Evolutionary conservation across 2,797 vertebrate genomes (phyloP), one percentile per base, ranked within the genome.

Genomic region (Gephyroberyx darwinii): DNA sequence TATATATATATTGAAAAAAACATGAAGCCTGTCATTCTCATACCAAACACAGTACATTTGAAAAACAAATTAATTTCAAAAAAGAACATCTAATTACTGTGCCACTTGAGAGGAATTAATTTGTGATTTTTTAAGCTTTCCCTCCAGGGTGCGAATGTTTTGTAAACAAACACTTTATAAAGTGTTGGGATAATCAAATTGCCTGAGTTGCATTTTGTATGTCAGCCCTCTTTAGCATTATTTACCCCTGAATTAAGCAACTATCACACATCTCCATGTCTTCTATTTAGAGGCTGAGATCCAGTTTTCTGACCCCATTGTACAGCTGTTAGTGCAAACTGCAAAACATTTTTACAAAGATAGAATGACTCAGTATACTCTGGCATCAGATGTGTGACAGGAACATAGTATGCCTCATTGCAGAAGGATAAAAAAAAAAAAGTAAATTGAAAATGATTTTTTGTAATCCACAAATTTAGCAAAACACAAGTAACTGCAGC

Each of bases 101-200:
- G 45, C 54, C 71, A 65, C 64, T 80, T 76, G 60, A 83, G 51
- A 70, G 53, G 43, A 79, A 82, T 83, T 78, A 80, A 84, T 86
- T 80, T 75, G 59, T 69, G 59, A 33, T 47, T 56, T 65, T 71
- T 65, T 67, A 78, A 74, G 41, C 1, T 16, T 14, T 78, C 68
- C 77, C 8, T 1, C 47, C 59, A 74, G 73, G 16, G 26, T 64
- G 69, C 0, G 57, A 61, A n/a, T 58, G 37, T 81, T 70, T 62
- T 67, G 64, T 75, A 73, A 75, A 80, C 60, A 83, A 54, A 65
- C 59, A 57, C 20, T 66, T 69, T 69, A 47, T 52, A 30, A 58
- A 55, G 4, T 16, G 63, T 60, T 59, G 31, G 10, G 56, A 39
- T 65, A 60, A 75, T 64, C 63, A 69, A 56, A 66, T 1, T n/a